Percentiles rank a stretch among this genome's conserved stretches.
These are phyloP conservation scores for Heteromyza rotundicornis DNA, from an alignment of 2,888 invertebrate genomes.

Conservation along the genomic window DNA sequence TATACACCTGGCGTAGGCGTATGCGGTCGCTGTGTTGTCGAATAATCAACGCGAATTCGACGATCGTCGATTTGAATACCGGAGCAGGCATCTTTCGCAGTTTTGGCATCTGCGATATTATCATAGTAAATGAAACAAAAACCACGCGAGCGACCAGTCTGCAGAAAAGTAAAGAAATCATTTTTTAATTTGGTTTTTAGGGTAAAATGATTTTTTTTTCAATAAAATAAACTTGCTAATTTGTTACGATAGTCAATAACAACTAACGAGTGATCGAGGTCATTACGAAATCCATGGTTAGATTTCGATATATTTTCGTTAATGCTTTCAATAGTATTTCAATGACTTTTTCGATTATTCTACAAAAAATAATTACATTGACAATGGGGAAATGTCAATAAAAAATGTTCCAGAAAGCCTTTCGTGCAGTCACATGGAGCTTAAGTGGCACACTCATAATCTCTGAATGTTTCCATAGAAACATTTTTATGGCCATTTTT, in stretches of 20 bases:
- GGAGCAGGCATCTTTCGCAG: slow-evolving; percentile 91
- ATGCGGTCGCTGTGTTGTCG: slow-evolving; percentile 94
- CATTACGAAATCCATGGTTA: too few species aligned
- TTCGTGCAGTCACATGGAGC: slow-evolving; percentile 42
- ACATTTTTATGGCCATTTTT: slow-evolving; percentile 27
- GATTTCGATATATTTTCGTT: too few species aligned
- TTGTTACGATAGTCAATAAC: too few species aligned
- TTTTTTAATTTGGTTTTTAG: too few species aligned
- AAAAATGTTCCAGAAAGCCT: slow-evolving; percentile 53
- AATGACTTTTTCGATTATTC: too few species aligned
- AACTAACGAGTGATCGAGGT: too few species aligned
- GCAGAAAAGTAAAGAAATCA: slow-evolving; percentile 37
- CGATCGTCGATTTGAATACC: slow-evolving; percentile 95
- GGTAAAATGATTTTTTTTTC: too few species aligned
- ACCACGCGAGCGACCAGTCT: slow-evolving; percentile 94
- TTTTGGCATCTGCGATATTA: slow-evolving; percentile 85
- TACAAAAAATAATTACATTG: too few species aligned
- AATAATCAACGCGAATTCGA: slow-evolving; percentile 92
- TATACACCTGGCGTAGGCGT: slow-evolving; percentile 98
- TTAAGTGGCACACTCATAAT: slow-evolving; percentile 34
- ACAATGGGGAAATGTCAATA: too few species aligned
- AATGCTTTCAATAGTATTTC: too few species aligned
- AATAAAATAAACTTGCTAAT: too few species aligned
- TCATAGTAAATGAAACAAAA: slow-evolving; percentile 96
- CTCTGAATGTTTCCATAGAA: slow-evolving; percentile 22